Percentiles rank a stretch among this genome's conserved stretches.
These are phyloP conservation scores for Pangasius larnaudii DNA, from an alignment of 2,797 vertebrate genomes.

Conservation along the genomic window DNA sequence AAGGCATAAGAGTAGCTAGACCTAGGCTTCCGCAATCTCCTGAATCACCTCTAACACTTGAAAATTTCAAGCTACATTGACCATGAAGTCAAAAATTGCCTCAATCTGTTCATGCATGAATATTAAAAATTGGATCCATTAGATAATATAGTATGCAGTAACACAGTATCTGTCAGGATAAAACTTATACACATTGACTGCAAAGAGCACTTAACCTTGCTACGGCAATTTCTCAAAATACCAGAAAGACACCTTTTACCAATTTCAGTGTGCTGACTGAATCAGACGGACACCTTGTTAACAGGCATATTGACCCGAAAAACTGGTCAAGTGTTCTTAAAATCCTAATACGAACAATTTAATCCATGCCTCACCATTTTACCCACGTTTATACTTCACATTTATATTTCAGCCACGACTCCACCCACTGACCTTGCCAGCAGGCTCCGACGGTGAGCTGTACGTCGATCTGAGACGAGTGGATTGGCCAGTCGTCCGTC, in stretches of 20 bases:
- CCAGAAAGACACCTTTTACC: not conserved
- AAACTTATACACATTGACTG: not conserved
- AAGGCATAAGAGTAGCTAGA: not conserved
- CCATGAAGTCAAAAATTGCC: not conserved
- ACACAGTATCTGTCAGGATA: constrained; percentile 3
- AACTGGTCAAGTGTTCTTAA: not conserved
- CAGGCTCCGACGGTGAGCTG: constrained; percentile 96
- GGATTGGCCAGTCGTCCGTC: constrained; percentile 98
- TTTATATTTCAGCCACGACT: not conserved
- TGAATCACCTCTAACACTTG: not conserved
- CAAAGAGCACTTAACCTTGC: constrained; percentile 3
- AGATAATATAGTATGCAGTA: not conserved
- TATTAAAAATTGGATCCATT: constrained; percentile 17
- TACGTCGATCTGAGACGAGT: constrained; percentile 93
- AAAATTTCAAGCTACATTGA: constrained; percentile 24
- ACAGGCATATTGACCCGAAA: not conserved
- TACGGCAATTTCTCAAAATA: not conserved
- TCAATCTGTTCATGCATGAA: constrained; percentile 20
- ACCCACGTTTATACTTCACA: not conserved
- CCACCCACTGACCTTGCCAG: constrained; percentile 90
- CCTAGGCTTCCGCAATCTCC: not conserved
- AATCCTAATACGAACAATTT: not conserved
- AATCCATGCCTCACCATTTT: not conserved
- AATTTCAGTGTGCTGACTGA: not conserved
- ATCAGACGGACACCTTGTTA: not conserved